Conservation (phyloP, 1,140 invertebrate genomes). For the Aphis craccivora region DNA sequence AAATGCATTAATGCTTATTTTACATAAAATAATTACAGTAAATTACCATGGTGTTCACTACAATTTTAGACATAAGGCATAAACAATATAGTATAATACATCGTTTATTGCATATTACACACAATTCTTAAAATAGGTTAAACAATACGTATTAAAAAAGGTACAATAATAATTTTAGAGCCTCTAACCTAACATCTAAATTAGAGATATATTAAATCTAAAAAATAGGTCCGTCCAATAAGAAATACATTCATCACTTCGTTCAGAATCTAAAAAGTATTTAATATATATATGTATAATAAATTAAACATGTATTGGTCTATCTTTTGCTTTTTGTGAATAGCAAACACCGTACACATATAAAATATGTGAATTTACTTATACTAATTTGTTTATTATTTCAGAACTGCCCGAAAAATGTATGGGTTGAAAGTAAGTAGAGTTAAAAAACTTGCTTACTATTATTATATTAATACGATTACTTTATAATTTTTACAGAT, state of each 20-base stretch:
- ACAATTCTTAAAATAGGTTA: not conserved
- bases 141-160: not conserved
- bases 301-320: not conserved
- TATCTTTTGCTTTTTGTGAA: not conserved
- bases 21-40: not conserved
- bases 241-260: not conserved
- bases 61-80: not conserved
- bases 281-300: not conserved
- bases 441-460: not conserved
- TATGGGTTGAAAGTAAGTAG: slow-evolving; percentile 56
- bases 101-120: not conserved
- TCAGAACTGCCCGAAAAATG: slow-evolving; percentile 51
- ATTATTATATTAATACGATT: not conserved
- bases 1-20: not conserved
- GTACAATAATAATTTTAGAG: not conserved
- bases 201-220: not conserved
- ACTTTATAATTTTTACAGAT: slow-evolving; percentile 9
- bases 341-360: not conserved
- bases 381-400: not conserved
- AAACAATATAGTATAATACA: not conserved
- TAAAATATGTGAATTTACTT: not conserved
- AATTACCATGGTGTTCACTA: not conserved
- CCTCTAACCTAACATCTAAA: too few relatives aligned
- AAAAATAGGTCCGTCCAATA: not conserved
- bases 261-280: not conserved